Conservation (phyloP, 2,888 invertebrate genomes). For the Isotomurus palustris region DNA sequence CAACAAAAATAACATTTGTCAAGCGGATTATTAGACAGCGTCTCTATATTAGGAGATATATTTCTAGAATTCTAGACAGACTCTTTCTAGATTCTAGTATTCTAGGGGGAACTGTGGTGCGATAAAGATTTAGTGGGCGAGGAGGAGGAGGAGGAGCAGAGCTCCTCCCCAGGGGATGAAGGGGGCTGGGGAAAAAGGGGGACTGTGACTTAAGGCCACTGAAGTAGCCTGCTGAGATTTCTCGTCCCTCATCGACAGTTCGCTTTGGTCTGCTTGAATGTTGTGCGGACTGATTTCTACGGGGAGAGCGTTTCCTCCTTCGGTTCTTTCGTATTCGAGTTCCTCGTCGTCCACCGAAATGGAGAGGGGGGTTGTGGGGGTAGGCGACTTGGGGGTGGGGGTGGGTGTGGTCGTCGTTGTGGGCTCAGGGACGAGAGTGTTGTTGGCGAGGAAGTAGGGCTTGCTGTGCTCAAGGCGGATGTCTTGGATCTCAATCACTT, state of each 20-base stretch:
- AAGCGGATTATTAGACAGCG: background rate
- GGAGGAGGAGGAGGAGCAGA: no score
- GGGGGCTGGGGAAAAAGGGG: conserved; percentile 2
- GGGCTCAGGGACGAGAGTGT: conserved; percentile 72
- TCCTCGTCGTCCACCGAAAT: conserved; percentile 8
- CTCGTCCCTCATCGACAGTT: conserved; percentile 14
- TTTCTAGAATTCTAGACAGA: no score
- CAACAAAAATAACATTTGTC: background rate
- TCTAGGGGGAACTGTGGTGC: no score
- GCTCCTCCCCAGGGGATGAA: background rate
- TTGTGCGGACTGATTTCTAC: conserved; percentile 14
- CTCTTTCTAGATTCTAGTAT: no score
- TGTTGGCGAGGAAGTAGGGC: conserved; percentile 70
- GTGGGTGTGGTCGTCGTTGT: conserved; percentile 59
- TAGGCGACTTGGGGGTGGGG: conserved; percentile 49
- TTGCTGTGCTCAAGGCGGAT: conserved; percentile 69
- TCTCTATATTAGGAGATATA: background rate
- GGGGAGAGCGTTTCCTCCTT: conserved; percentile 24
- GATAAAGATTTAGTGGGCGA: no score
- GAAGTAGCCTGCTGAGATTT: conserved; percentile 1
- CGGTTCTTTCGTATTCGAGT: conserved; percentile 1
- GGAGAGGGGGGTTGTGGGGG: conserved; percentile 35
- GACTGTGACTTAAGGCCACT: conserved; percentile 4
- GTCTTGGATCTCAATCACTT: conserved; percentile 53
- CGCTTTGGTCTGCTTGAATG: conserved; percentile 23